Evolutionary conservation across 2,113 vertebrate genomes (phyloP).

Genomic region (Tetrao urogallus): DNA sequence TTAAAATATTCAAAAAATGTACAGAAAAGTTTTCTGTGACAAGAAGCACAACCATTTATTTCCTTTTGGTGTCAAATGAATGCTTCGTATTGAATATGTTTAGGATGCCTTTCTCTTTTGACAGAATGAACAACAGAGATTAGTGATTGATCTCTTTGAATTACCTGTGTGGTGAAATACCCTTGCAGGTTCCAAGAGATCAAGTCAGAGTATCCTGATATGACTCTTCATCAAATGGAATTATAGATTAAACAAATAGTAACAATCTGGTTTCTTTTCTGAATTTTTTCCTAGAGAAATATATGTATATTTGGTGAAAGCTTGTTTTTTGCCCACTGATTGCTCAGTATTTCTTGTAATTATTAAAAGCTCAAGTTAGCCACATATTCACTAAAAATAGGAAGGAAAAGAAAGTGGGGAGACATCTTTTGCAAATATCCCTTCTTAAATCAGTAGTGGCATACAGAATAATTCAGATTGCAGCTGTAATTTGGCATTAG

Average conservation of each 20-base stretch:
- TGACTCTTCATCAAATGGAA: background rate
- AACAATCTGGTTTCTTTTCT: background rate
- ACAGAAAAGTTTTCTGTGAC: background rate
- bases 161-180: background rate
- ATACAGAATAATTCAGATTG: background rate
- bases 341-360: background rate
- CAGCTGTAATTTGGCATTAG: background rate
- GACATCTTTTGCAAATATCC: background rate
- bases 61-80: background rate
- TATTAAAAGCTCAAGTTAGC: background rate
- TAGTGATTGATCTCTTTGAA: background rate
- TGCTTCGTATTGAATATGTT: background rate
- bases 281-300: background rate
- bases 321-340: background rate
- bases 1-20: background rate
- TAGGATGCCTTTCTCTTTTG: background rate
- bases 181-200: background rate
- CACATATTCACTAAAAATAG: background rate
- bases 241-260: slow-evolving; percentile 22
- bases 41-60: background rate
- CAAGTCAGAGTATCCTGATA: background rate
- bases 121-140: background rate
- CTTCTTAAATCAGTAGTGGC: background rate
- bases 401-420: background rate
- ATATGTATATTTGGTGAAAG: background rate